phyloP scores from a whole-genome alignment of 2,113 vertebrate genomes.

The Tichodroma muraria region DNA sequence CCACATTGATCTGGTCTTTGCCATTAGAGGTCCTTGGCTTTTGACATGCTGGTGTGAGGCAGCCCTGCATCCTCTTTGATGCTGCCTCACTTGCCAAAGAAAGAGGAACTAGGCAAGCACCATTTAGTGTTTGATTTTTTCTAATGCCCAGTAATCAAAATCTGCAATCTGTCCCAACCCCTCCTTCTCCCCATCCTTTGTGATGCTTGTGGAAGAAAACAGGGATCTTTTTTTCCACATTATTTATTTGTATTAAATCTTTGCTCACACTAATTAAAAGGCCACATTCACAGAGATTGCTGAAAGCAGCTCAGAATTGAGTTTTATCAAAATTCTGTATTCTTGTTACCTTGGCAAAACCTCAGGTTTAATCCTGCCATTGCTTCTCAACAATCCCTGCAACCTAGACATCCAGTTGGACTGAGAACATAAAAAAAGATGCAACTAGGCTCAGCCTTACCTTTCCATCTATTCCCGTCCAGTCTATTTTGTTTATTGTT shows the following conservation, averaged over 20 bases:
- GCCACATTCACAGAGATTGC: background rate
- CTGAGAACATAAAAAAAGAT: background rate
- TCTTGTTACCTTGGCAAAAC: conserved; percentile 12
- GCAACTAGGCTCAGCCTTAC: conserved; percentile 28
- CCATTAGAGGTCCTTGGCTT: conserved; percentile 52
- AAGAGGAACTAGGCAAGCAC: background rate
- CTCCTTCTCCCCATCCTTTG: background rate
- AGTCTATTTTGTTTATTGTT: conserved; percentile 51
- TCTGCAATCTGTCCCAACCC: background rate
- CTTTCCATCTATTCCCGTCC: conserved; percentile 49
- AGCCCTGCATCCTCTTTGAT: conserved; percentile 39
- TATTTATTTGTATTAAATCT: conserved; percentile 38
- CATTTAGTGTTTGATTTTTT: background rate
- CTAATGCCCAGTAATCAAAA: conserved; percentile 20
- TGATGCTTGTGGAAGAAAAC: background rate
- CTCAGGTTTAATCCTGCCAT: background rate
- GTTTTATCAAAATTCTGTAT: conserved; percentile 5
- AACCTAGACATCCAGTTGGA: background rate
- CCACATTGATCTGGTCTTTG: conserved; percentile 60
- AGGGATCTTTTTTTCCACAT: background rate
- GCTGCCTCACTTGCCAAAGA: conserved; percentile 5
- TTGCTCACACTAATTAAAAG: conserved; percentile 24
- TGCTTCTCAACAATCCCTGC: background rate
- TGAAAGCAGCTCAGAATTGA: background rate
- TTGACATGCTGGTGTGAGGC: conserved; percentile 48